Base-by-base conservation (phyloP, 1,140 invertebrate species). In the Drosophila arizonae region DNA sequence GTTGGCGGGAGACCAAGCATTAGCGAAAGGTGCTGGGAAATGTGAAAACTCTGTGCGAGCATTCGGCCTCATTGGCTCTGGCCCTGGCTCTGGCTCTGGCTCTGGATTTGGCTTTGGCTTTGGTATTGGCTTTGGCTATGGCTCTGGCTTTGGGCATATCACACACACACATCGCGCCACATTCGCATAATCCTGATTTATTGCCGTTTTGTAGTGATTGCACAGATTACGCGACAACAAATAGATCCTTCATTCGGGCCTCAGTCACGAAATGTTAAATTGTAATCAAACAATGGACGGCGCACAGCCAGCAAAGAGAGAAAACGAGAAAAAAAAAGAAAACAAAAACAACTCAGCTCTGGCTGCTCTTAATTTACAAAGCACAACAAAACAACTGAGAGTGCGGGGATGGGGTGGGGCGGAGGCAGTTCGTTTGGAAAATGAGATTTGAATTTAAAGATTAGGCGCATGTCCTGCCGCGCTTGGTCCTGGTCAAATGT, bases 161-260 rank as follows among this genome's bases (percentile, higher is more conserved):
- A 84, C 77, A 84, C 87, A 84, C 77, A 84, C 87, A 79, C 85
- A 85, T 81, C 74, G 77, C 77, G 78, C 81, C 82, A 87, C 87
- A 90, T 90, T 90, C 87, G 82, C 84, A 90, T 90, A 90, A 90
- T 90, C 88, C 88, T 90, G 88, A 90, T 90, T 90, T 90, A 90
- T 90, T 90, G 80, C 88, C 80, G 64, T 90, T 88, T 88, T 90
- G 82, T 88, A 90, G 81, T 90, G 88, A 90, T 90, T 90, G 87
- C 80, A 85, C 75, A 79, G 88, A 90, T 90, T 90, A 90, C 76
- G 80, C 75, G 85, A 81, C 80, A 90, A 88, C 80, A 90, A 90
- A 90, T 90, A 90, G 88, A 90, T 90, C 87, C 84, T 88, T 88
- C 85, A 88, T 77, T 88, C 77, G 61, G 54, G 50, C 84, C 79